Base-by-base conservation (phyloP, 2,888 invertebrate genomes). In the Drosophila meridionalis region DNA sequence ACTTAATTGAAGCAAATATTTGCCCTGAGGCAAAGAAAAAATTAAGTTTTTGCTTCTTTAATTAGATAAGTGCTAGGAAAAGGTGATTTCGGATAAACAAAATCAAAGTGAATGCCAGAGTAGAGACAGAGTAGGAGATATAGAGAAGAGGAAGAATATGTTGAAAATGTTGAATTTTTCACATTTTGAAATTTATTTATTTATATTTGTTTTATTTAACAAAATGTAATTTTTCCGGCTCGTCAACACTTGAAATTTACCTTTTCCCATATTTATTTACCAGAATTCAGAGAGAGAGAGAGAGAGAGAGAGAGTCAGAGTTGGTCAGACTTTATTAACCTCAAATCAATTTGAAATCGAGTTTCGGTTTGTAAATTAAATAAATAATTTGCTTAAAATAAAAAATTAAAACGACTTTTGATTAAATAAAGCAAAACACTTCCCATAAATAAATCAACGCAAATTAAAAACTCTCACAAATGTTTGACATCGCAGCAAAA, bases 231-330 rank as follows among this genome's bases (percentile, higher is more conserved):
- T 63, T 53, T 40, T 58, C 9, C 36, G 20, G 12, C 40, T 40
- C 40, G 32, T 36, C 28, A 6, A n/a, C 45, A 74, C 63, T 63
- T 74, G 28, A 60, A 69, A 47, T 74, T 47, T 34, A 63, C 42
- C 7, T 52, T 60, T 32, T 60, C 14, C 40, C 26, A 52, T 58
- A 53, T 70, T 32, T 52, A 60, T 69, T 56, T 40, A 28, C 12
- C 62, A 52, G 56, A 56, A 48, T 6, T 6, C 7, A 5, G 3
- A 1, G 8, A 34, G 30, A 0, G 12, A 1, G 26, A 14, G 32
- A 5, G 50, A 11, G n/a, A 4, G n/a, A 28, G 45, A 6, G 48
- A 5, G n/a, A 32, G 32, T 0, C 12, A 2, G 4, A 12, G 26
- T 11, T 12, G 55, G 34, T 6, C 20, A 12, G 14, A 36, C 30